A percentile compares a stretch with the other conserved stretches of the same genome.
phyloP scores from a whole-genome alignment of 2,797 vertebrate genomes.

The Tachyglossus aculeatus region DNA sequence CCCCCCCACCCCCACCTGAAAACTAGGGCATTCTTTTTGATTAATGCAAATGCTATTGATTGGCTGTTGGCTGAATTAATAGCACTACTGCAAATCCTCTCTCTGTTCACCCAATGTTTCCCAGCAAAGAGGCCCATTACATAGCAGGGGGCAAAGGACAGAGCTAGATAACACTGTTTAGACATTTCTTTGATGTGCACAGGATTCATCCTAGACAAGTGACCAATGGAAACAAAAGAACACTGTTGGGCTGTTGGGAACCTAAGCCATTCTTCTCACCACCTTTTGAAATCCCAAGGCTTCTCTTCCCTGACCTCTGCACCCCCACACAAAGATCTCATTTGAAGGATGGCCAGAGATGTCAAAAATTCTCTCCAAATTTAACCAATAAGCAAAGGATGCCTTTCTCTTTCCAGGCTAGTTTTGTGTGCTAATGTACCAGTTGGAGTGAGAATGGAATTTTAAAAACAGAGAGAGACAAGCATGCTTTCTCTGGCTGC shows the following conservation, averaged over 20 bases:
- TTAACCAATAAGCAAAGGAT: constrained; percentile 40
- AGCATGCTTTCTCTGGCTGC: neutral
- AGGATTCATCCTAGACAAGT: constrained; percentile 68
- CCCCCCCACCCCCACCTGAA: neutral
- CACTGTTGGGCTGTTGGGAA: constrained; percentile 55
- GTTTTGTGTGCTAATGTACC: constrained; percentile 12
- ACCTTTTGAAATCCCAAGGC: constrained; percentile 66
- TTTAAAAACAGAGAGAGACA: neutral
- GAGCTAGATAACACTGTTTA: constrained; percentile 83
- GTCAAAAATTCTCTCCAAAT: constrained; percentile 65
- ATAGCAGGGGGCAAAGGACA: constrained; percentile 80
- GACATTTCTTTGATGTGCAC: constrained; percentile 88
- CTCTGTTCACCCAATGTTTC: constrained; percentile 56
- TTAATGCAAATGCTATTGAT: constrained; percentile 50
- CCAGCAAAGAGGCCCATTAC: constrained; percentile 70
- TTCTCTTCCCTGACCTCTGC: constrained; percentile 74
- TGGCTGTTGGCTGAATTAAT: constrained; percentile 43
- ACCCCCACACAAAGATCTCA: constrained; percentile 72
- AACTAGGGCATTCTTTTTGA: neutral
- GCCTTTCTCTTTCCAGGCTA: constrained; percentile 40
- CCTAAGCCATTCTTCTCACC: constrained; percentile 66
- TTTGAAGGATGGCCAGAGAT: constrained; percentile 57
- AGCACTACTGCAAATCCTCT: constrained; percentile 37
- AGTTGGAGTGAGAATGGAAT: neutral
- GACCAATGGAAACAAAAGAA: constrained; percentile 78